These are phyloP conservation scores for Sminthurinus signatus DNA, from an alignment of 1,140 invertebrate species.

Conservation along the genomic window DNA sequence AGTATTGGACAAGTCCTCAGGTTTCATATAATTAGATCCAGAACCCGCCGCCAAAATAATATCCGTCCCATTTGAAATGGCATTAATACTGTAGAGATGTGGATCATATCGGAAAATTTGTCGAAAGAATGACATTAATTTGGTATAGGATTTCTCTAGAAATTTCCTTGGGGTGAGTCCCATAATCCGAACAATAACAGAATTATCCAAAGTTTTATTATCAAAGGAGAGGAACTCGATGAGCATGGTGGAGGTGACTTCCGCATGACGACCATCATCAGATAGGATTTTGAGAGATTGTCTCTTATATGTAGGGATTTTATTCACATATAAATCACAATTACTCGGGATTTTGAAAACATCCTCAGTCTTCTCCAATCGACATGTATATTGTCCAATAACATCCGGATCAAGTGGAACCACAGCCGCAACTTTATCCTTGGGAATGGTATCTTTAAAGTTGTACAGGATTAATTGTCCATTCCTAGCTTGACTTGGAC, in stretches of 20 bases:
- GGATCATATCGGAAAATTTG: conserved; percentile 51
- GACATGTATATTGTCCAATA: conserved; percentile 79
- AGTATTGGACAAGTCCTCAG: conserved; percentile 55
- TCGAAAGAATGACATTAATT: conserved; percentile 63
- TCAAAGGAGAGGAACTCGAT: conserved; percentile 73
- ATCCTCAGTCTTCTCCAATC: conserved; percentile 55
- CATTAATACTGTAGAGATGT: conserved; percentile 63
- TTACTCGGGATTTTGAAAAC: conserved; percentile 64
- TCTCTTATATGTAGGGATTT: conserved; percentile 42
- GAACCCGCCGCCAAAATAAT: conserved; percentile 58
- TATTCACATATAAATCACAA: conserved; percentile 63
- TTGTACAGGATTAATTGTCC: conserved; percentile 73
- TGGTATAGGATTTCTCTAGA: conserved; percentile 63
- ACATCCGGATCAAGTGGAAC: conserved; percentile 84
- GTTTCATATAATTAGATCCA: conserved; percentile 58
- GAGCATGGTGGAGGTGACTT: conserved; percentile 74
- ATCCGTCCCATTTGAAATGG: conserved; percentile 57
- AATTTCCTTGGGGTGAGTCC: conserved; percentile 68
- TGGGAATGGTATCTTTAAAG: conserved; percentile 59
- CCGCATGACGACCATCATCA: conserved; percentile 78
- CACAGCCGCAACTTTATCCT: conserved; percentile 78
- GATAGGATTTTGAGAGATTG: conserved; percentile 69
- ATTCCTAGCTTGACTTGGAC: conserved; percentile 73
- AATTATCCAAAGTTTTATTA: conserved; percentile 74
- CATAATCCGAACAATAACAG: conserved; percentile 64